Conservation (phyloP, 2,888 invertebrate species). For the Stegana nigrithorax region DNA sequence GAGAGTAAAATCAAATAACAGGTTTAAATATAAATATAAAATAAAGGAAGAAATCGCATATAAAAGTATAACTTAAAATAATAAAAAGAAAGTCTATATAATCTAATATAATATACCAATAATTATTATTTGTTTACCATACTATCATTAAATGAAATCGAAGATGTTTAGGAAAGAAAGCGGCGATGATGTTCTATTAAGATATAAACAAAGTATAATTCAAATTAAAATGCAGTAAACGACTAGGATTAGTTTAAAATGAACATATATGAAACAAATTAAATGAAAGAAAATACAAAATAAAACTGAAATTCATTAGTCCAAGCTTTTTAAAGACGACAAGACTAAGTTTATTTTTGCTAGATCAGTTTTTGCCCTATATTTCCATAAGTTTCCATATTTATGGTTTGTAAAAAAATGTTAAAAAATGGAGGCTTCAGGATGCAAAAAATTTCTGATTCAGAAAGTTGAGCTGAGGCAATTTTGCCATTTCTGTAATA, state of each 20-base stretch:
- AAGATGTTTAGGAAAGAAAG: not conserved
- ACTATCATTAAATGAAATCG: conserved; percentile 10
- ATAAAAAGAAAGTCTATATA: conserved; percentile 11
- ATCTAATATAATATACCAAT: conserved; percentile 1
- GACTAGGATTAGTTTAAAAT: conserved; percentile 8
- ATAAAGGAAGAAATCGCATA: not conserved
- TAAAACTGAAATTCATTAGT: too few relatives aligned
- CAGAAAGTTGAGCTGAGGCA: too few relatives aligned
- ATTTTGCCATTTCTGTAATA: too few relatives aligned
- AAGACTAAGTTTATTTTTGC: too few relatives aligned
- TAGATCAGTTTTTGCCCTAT: too few relatives aligned
- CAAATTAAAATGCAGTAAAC: conserved; percentile 6
- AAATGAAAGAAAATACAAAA: conserved; percentile 1
- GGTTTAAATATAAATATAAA: conserved; percentile 1
- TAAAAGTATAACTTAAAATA: conserved; percentile 10
- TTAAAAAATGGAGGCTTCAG: too few relatives aligned
- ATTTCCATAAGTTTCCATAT: too few relatives aligned
- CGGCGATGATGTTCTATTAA: conserved; percentile 1
- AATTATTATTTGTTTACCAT: conserved; percentile 6
- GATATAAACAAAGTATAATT: conserved; percentile 2
- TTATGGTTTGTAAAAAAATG: too few relatives aligned
- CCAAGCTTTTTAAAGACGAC: too few relatives aligned
- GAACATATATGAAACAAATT: not conserved
- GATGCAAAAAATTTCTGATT: too few relatives aligned
- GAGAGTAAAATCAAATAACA: conserved; percentile 2